These are phyloP conservation scores for Hesperophylax magnus DNA, from an alignment of 1,140 invertebrate genomes.

Conservation along the genomic window DNA sequence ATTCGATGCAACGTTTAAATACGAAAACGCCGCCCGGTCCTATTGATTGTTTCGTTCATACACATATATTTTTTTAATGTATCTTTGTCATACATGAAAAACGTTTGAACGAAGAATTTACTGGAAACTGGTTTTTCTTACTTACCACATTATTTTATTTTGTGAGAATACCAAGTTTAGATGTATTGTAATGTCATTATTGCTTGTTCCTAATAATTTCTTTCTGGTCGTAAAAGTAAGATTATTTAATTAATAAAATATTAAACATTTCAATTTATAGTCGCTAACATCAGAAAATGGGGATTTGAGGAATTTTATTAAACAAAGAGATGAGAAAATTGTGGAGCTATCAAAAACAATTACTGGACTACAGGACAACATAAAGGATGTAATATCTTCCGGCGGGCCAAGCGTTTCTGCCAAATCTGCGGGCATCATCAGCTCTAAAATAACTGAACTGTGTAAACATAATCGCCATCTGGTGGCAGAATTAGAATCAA, in stretches of 20 bases:
- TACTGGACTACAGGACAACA: slow-evolving; percentile 69
- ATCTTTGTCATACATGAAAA: too few relatives aligned
- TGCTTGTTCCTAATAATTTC: too few relatives aligned
- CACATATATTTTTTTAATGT: too few relatives aligned
- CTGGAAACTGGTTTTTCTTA: too few relatives aligned
- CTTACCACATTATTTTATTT: too few relatives aligned
- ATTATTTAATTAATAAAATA: background rate
- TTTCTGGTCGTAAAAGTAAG: too few relatives aligned
- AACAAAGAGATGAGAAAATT: slow-evolving; percentile 70
- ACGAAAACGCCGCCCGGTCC: too few relatives aligned
- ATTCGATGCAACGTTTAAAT: too few relatives aligned
- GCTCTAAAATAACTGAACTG: slow-evolving; percentile 71
- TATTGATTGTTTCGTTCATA: too few relatives aligned
- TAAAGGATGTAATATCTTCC: slow-evolving; percentile 70
- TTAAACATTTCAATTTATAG: slow-evolving; percentile 53
- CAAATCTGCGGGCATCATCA: slow-evolving; percentile 68
- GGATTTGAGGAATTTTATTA: slow-evolving; percentile 64
- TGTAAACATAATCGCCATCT: slow-evolving; percentile 73
- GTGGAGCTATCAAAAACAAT: slow-evolving; percentile 68
- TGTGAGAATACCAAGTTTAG: too few relatives aligned
- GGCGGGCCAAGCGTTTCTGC: slow-evolving; percentile 68
- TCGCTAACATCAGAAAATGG: slow-evolving; percentile 66
- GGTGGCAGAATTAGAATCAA: slow-evolving; percentile 69
- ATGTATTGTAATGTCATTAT: too few relatives aligned
- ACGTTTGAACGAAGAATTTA: too few relatives aligned